Evolutionary conservation across 2,888 invertebrate species (phyloP).

Genomic region (Tuta absoluta): DNA sequence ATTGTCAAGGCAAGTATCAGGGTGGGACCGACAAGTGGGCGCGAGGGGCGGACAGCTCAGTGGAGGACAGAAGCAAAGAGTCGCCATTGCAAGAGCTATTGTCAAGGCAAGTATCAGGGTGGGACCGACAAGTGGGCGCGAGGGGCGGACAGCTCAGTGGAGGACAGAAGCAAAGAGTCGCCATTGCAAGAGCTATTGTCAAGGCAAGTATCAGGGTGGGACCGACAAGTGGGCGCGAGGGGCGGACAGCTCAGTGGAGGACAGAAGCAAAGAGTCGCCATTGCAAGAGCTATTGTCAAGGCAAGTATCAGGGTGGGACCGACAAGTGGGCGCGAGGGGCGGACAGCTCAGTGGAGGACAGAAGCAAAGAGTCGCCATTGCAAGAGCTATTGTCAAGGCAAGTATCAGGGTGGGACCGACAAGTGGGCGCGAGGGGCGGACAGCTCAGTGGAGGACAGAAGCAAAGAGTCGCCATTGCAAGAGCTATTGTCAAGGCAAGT

Average conservation of each 20-base stretch:
- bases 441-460: too few species aligned
- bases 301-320: conserved; percentile 45
- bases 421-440: too few species aligned
- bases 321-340: too few species aligned
- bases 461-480: too few species aligned
- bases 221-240: conserved; percentile 93
- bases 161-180: conserved; percentile 95
- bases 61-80: conserved; percentile 96
- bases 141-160: conserved; percentile 94
- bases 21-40: conserved; percentile 92
- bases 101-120: conserved; percentile 87
- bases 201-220: conserved; percentile 88
- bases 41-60: conserved; percentile 94
- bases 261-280: conserved; percentile 95
- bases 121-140: conserved; percentile 93
- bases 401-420: too few species aligned
- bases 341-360: too few species aligned
- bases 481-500: too few species aligned
- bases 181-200: conserved; percentile 94
- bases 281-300: conserved; percentile 95
- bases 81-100: conserved; percentile 95
- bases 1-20: conserved; percentile 88
- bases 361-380: too few species aligned
- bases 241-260: conserved; percentile 95
- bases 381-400: too few species aligned